Percentiles rank a stretch among this genome's conserved stretches.
phyloP scores from a whole-genome alignment of 1,140 invertebrate species.

The Bombus consobrinus region DNA sequence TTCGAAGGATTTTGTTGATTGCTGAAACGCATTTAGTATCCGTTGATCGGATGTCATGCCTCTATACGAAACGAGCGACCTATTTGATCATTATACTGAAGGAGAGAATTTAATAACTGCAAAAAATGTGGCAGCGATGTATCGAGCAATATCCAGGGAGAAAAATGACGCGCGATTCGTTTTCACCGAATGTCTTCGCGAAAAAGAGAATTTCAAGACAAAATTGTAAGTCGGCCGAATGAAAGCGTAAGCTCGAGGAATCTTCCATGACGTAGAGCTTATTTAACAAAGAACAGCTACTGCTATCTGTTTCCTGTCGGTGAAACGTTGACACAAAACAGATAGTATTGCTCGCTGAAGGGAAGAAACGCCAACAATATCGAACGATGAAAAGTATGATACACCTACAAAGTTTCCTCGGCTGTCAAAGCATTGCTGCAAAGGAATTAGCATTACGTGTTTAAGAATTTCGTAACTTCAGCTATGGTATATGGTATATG shows the following conservation, averaged over 20 bases:
- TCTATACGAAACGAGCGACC: neutral
- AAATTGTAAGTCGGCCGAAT: slow-evolving; percentile 8
- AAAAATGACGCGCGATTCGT: neutral
- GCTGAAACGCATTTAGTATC: neutral
- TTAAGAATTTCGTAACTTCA: neutral
- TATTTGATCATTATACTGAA: neutral
- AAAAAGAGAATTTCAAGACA: neutral
- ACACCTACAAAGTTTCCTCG: neutral
- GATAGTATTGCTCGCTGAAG: neutral
- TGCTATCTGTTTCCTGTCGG: neutral
- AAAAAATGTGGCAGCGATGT: neutral
- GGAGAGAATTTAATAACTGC: neutral
- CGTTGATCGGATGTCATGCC: neutral
- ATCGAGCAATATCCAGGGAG: neutral
- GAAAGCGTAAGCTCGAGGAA: neutral
- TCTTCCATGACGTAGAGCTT: neutral
- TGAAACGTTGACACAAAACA: neutral
- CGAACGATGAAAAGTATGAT: neutral
- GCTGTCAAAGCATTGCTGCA: too few relatives aligned
- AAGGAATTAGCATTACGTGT: neutral
- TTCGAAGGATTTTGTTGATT: neutral
- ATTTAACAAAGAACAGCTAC: slow-evolving; percentile 5
- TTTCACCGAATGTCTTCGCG: neutral
- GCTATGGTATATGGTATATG: neutral
- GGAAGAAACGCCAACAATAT: slow-evolving; percentile 4